A percentile compares a stretch with the other conserved stretches of the same genome.
phyloP scores from a whole-genome alignment of 2,888 invertebrate genomes.

The Diaperis boleti region DNA sequence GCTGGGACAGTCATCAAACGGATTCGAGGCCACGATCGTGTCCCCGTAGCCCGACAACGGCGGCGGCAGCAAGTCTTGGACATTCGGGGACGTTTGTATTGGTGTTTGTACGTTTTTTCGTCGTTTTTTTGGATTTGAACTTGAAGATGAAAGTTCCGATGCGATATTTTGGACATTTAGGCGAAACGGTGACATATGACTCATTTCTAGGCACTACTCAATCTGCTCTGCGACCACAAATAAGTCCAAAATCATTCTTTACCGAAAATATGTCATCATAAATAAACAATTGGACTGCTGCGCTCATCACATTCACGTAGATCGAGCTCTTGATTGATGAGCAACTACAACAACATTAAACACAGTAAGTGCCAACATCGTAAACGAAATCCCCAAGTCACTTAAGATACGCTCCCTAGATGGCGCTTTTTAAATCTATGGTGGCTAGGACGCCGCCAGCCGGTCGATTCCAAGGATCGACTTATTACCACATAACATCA shows the following conservation, averaged over 20 bases:
- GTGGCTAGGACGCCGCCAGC: no score
- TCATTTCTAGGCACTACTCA: slow-evolving; percentile 55
- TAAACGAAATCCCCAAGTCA: no score
- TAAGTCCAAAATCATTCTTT: slow-evolving; percentile 19
- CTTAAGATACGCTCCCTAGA: no score
- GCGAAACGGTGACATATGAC: slow-evolving; percentile 65
- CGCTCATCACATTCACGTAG: slow-evolving; percentile 6
- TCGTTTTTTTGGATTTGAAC: slow-evolving; percentile 89
- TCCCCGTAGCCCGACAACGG: slow-evolving; percentile 90
- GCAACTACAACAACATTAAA: neutral
- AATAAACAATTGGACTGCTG: slow-evolving; percentile 25
- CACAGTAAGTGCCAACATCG: neutral
- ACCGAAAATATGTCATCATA: slow-evolving; percentile 18
- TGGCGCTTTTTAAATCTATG: no score
- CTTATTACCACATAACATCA: no score
- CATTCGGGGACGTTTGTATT: slow-evolving; percentile 76
- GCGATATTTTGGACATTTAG: slow-evolving; percentile 64
- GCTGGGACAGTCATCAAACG: slow-evolving; percentile 90
- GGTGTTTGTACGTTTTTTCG: slow-evolving; percentile 81
- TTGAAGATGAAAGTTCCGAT: slow-evolving; percentile 76
- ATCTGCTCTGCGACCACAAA: slow-evolving; percentile 11
- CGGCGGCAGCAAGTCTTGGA: slow-evolving; percentile 87
- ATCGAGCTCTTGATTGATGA: neutral
- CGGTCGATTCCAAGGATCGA: no score
- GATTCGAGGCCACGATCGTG: slow-evolving; percentile 94